Conservation (phyloP, 2,113 vertebrate genomes). For the Myotis yumanensis region DNA sequence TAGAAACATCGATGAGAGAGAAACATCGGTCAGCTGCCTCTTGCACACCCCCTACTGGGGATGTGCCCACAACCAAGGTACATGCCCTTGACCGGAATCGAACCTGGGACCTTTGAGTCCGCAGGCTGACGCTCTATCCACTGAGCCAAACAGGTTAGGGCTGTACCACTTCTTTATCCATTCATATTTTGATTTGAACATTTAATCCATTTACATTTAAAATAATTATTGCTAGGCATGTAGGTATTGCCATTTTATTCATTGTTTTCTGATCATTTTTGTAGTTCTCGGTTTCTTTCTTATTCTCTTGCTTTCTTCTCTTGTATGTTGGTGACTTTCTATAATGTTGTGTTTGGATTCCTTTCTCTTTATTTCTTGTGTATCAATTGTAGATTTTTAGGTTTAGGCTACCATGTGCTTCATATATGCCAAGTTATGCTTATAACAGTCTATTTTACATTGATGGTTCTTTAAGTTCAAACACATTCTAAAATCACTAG, state of each 20-base stretch:
- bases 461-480: background rate
- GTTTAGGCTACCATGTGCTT: background rate
- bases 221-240: background rate
- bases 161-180: background rate
- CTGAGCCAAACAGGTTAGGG: no score
- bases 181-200: background rate
- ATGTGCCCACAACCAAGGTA: no score
- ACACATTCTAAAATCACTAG: background rate
- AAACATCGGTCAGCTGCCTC: no score
- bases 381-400: background rate
- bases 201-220: background rate
- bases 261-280: background rate
- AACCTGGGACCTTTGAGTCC: no score
- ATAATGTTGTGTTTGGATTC: background rate
- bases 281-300: background rate
- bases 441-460: background rate
- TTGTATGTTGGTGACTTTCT: background rate
- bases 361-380: background rate
- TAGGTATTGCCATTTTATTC: background rate
- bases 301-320: background rate
- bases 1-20: no score
- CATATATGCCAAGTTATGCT: background rate
- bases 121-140: no score
- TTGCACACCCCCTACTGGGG: no score
- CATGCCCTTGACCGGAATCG: no score